Base-by-base conservation (phyloP, 2,797 vertebrate species). In the Sebastes glaucus region DNA sequence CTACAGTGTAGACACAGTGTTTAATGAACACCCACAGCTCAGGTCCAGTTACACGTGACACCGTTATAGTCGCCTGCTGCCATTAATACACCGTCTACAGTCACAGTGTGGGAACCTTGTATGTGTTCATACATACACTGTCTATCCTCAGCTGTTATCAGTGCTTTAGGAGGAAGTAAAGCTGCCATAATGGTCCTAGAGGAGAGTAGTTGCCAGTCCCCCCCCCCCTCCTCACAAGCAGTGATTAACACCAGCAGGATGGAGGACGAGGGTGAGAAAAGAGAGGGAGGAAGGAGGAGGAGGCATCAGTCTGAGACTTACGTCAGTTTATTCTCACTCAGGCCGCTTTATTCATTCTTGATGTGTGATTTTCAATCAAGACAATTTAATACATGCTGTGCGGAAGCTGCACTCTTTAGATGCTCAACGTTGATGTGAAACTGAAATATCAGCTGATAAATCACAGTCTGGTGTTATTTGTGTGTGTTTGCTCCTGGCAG, bases 241-340 rank as follows among this genome's bases (percentile, higher is more conserved):
- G 80, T 93, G 87, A 94, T 94, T 92, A 93, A 94, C 88, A 88
- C 84, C 74, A 90, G 78, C 81, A 84, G 83, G 85, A 76, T 78
- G 80, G 80, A 85, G 73, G 84, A 79, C 61, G 72, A 59, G 65
- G 59, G 87, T 89, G 89, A 91, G 90, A 90, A 87, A 84, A 87
- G 52, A 68, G 49, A 66, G 28, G 73, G 11, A 60, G 22, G 74
- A 74, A 11, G 53, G 62, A 53, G 60, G 81, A 42, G 65, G 22
- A 59, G 71, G 71, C 46, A 72, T 82, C 57, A 71, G 27, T 70
- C 35, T 55, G 38, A 66, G 49, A 16, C 57, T 70, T 66, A 55
- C 38, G 5, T 83, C 71, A 72, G 28, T 68, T 80, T 77, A 60
- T 77, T 86, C 65, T 82, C 75, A 27, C 70, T 77, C 67, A 30